Conservation (phyloP, 1,140 invertebrate genomes). For the Ylistrum balloti region DNA sequence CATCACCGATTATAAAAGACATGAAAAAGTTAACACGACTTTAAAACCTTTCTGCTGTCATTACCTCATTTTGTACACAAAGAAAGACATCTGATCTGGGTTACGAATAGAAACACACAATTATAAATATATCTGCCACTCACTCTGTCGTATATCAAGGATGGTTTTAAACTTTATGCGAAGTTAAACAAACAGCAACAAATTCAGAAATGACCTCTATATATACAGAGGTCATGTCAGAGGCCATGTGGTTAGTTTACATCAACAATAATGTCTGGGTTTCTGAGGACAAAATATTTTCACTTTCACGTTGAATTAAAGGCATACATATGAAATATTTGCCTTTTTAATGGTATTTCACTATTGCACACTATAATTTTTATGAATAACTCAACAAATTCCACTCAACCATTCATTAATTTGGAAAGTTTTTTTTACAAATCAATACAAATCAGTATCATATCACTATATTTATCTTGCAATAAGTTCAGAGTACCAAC, state of each 20-base stretch:
- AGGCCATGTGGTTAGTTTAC: background rate
- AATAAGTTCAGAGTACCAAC: too few species aligned
- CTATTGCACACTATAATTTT: too few species aligned
- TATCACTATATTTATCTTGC: too few species aligned
- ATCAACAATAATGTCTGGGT: background rate
- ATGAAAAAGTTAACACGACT: too few species aligned
- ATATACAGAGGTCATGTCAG: background rate
- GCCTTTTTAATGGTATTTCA: too few species aligned
- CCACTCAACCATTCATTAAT: too few species aligned
- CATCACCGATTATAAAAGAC: background rate
- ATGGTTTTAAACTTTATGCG: background rate
- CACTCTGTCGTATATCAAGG: background rate
- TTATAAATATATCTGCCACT: constrained; percentile 5
- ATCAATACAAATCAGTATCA: too few species aligned
- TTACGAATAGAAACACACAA: background rate
- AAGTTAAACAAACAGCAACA: background rate
- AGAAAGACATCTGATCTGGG: background rate
- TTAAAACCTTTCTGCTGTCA: background rate
- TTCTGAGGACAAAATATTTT: background rate
- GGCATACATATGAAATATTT: too few species aligned
- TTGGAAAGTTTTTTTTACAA: too few species aligned
- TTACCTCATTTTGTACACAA: background rate
- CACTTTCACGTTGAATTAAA: too few species aligned
- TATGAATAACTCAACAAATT: too few species aligned
- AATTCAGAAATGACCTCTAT: background rate